Evolutionary conservation across 2,113 vertebrate genomes (phyloP).

Genomic region (Grus americana): DNA sequence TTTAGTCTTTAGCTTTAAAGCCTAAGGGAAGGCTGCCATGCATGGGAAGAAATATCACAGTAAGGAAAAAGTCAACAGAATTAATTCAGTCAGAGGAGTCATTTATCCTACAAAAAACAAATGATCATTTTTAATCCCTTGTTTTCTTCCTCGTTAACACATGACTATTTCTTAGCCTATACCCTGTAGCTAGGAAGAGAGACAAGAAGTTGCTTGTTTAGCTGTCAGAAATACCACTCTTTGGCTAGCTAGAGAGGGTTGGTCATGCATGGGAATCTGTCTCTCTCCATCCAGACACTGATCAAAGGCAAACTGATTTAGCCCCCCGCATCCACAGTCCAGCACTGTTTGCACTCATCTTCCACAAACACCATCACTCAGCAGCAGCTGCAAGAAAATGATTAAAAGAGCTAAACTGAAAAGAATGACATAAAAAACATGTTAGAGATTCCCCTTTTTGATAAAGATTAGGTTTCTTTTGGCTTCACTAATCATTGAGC

Average conservation of each 20-base stretch:
- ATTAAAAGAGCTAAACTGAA: background rate
- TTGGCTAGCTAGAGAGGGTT: background rate
- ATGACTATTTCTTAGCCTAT: background rate
- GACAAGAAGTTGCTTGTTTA: conserved; percentile 35
- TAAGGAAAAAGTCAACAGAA: background rate
- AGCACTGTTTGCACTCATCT: background rate
- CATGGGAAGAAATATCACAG: background rate
- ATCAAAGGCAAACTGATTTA: conserved; percentile 16
- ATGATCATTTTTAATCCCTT: background rate
- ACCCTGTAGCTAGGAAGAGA: background rate
- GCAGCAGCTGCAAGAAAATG: background rate
- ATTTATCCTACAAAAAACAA: background rate
- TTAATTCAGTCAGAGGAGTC: background rate
- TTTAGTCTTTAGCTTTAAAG: background rate
- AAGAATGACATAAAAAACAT: background rate
- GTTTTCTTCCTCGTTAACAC: background rate
- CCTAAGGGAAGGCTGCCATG: background rate
- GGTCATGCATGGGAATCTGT: background rate
- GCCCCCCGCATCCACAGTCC: background rate
- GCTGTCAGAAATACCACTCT: background rate
- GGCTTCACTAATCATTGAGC: background rate
- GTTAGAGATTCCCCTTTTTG: background rate
- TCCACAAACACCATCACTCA: background rate
- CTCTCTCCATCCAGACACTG: background rate
- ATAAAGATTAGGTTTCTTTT: background rate